A percentile compares a stretch with the other conserved stretches of the same genome.
Evolutionary conservation across 2,113 vertebrate genomes (phyloP).

Genomic region (Lathamus discolor): DNA sequence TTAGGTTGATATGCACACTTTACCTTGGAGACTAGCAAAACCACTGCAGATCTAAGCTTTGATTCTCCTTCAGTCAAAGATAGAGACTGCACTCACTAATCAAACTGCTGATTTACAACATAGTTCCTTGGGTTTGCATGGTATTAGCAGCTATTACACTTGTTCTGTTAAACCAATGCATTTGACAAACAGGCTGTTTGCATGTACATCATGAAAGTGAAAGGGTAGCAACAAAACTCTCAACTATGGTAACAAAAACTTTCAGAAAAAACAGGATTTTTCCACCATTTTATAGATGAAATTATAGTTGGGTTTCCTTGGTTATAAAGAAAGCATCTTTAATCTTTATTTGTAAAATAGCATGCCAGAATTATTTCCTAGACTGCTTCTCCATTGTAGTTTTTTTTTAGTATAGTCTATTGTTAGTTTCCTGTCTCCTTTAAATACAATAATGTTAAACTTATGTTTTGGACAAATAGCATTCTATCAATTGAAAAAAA

Average conservation of each 20-base stretch:
- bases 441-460: not conserved
- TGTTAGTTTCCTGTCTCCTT: not conserved
- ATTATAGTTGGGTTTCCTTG: not conserved
- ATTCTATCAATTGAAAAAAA: not conserved
- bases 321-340: not conserved
- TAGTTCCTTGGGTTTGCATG: not conserved
- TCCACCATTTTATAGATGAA: not conserved
- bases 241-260: not conserved
- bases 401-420: not conserved
- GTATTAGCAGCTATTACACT: not conserved
- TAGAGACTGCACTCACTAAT: not conserved
- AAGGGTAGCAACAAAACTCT: not conserved
- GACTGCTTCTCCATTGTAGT: not conserved
- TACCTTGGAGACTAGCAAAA: not conserved
- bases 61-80: not conserved
- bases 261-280: not conserved
- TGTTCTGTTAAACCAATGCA: not conserved
- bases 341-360: not conserved
- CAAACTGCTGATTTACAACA: not conserved
- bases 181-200: not conserved
- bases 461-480: not conserved
- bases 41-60: not conserved
- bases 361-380: not conserved
- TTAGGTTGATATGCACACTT: not conserved
- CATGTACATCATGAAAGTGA: accelerated